A percentile compares a stretch with the other conserved stretches of the same genome.
phyloP scores from a whole-genome alignment of 2,113 vertebrate genomes.

The Dissostichus mawsoni region DNA sequence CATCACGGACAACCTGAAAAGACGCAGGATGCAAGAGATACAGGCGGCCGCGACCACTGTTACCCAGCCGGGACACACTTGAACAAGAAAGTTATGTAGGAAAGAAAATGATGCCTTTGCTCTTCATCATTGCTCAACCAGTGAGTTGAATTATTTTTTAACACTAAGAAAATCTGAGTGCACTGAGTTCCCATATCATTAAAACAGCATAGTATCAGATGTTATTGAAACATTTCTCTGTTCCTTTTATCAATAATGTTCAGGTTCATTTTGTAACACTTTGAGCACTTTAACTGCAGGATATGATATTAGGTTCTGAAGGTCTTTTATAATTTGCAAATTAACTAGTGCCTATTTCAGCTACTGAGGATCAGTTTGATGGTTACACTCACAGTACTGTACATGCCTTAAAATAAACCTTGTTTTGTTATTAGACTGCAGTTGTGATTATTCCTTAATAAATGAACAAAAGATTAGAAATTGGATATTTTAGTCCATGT shows the following conservation, averaged over 20 bases:
- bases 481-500: too few relatives aligned
- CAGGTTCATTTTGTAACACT: not conserved
- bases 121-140: not conserved
- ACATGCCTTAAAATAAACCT: not conserved
- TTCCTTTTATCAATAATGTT: too few relatives aligned
- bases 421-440: not conserved
- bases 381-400: not conserved
- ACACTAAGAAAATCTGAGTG: too few relatives aligned
- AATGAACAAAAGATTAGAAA: slow-evolving; percentile 5
- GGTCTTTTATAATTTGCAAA: not conserved
- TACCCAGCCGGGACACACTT: slow-evolving; percentile 13
- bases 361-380: not conserved
- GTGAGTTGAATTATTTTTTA: not conserved
- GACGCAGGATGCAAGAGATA: slow-evolving; percentile 24
- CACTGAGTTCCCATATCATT: too few relatives aligned
- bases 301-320: not conserved
- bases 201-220: too few relatives aligned
- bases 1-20: slow-evolving; percentile 62
- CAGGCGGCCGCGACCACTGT: not conserved
- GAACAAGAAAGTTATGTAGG: not conserved
- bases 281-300: slow-evolving; percentile 21
- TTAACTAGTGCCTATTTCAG: not conserved
- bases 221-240: not conserved
- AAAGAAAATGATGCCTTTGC: not conserved
- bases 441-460: slow-evolving; percentile 1